These are phyloP conservation scores for Larimichthys crocea DNA, from an alignment of 2,113 vertebrate genomes.

Conservation along the genomic window DNA sequence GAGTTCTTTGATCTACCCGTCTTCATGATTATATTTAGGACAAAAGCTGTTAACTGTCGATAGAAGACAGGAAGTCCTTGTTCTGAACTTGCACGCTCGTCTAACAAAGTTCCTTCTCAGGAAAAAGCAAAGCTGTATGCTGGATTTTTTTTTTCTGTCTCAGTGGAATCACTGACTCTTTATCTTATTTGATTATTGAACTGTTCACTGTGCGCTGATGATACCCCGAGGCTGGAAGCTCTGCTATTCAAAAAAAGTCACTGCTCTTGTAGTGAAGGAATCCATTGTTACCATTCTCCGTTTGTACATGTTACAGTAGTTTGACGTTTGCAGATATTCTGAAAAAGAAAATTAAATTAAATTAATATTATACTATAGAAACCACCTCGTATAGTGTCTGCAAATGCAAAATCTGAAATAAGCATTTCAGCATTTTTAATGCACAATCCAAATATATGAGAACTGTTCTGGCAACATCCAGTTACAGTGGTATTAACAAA, in stretches of 20 bases:
- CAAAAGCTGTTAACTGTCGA: background rate
- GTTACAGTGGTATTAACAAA: background rate
- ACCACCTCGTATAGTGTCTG: background rate
- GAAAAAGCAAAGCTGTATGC: background rate
- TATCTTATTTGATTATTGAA: background rate
- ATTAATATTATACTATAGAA: too few species aligned
- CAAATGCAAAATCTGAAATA: background rate
- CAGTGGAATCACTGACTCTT: conserved; percentile 10
- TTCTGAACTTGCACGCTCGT: too few species aligned
- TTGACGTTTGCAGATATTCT: background rate
- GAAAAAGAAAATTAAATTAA: background rate
- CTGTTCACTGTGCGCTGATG: background rate
- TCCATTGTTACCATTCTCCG: background rate
- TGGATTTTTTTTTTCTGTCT: background rate
- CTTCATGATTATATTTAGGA: too few species aligned
- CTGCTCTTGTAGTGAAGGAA: background rate
- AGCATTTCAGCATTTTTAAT: background rate
- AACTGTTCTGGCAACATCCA: background rate
- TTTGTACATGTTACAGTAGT: background rate
- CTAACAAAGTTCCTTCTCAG: background rate
- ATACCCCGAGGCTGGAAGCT: conserved; percentile 16
- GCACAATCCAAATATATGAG: background rate
- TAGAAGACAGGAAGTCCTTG: too few species aligned
- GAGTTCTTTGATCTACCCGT: too few species aligned
- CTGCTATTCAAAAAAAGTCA: background rate